Percentiles rank a stretch among this genome's conserved stretches.
Conservation (phyloP, 2,797 vertebrate species). For the Nothura maculosa region DNA sequence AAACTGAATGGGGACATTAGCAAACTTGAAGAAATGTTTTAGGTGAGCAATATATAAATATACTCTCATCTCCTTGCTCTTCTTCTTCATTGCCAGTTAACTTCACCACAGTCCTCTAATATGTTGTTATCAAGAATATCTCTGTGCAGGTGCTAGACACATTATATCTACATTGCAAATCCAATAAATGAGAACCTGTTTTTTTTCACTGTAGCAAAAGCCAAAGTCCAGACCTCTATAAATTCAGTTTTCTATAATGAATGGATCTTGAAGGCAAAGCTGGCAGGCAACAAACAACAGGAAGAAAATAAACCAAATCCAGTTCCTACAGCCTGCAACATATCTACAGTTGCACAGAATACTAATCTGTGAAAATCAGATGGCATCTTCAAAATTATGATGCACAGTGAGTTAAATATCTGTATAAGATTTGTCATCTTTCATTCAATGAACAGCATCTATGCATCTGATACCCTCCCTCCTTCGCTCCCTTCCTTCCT, state of each 20-base stretch:
- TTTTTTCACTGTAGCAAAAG: constrained; percentile 51
- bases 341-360: constrained; percentile 66
- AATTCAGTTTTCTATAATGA: constrained; percentile 76
- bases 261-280: constrained; percentile 72
- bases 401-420: constrained; percentile 78
- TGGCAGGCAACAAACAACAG: constrained; percentile 77
- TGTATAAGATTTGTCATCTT: constrained; percentile 79
- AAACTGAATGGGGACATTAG: constrained; percentile 59
- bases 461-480: constrained; percentile 32
- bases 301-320: constrained; percentile 74
- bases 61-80: constrained; percentile 19
- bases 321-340: constrained; percentile 49
- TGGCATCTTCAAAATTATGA: constrained; percentile 79
- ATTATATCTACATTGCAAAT: constrained; percentile 73
- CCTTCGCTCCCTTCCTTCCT: not conserved
- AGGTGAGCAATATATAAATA: constrained; percentile 60
- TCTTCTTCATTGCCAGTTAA: not conserved
- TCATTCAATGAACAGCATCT: constrained; percentile 75
- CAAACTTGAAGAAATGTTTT: constrained; percentile 50
- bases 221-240: constrained; percentile 66
- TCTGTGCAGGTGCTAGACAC: constrained; percentile 42
- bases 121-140: not conserved
- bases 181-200: not conserved
- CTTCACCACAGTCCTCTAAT: not conserved
- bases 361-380: constrained; percentile 78